Base-by-base conservation (phyloP, 1,140 invertebrate genomes). In the Drosophila azteca region DNA sequence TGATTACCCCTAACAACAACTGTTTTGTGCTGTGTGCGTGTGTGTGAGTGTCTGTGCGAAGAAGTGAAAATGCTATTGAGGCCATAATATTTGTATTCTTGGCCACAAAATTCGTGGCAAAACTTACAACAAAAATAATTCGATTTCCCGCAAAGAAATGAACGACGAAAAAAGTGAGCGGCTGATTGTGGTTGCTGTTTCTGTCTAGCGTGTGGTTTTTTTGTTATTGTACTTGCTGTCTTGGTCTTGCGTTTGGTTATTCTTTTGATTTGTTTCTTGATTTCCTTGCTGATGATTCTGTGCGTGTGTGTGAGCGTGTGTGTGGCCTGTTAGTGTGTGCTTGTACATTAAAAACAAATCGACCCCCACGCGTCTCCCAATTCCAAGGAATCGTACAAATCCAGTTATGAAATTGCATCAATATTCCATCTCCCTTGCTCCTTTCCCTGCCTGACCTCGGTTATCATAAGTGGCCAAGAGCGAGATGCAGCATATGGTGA, bases 51-150 rank as follows among this genome's bases (percentile, higher is more conserved):
- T n/a, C 49, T 69, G 55, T 84, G 67, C 72, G 54, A 60, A 87
- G 79, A 87, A 87, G 82, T 87, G 68, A 82, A 87, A 84, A 84
- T 81, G 64, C 75, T 65, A 78, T 82, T 82, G 68, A 54, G 79
- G 79, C 79, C 79, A 78, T 73, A 82, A 73, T 13, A 39, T 39
- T 73, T 65, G 50, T 68, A 81, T 82, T 85, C 82, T 87, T 53
- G 80, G 76, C 61, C 69, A 75, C 53, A 22, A 66, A 60, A 58
- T 60, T 53, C 15, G 49, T 41, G 35, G 35, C 44, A 41, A 31
- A 55, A 43, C 43, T 17, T 49, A 48, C 55, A 60, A 62, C 55
- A 66, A 78, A 66, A 54, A 52, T 13, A 39, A 13, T 39, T 39
- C 35, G 35, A 74, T 44, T 71, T 58, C n/a, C 60, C 46, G 53